A percentile compares a stretch with the other conserved stretches of the same genome.
phyloP scores from a whole-genome alignment of 2,888 invertebrate species.

The Ormyrus pomaceus region DNA sequence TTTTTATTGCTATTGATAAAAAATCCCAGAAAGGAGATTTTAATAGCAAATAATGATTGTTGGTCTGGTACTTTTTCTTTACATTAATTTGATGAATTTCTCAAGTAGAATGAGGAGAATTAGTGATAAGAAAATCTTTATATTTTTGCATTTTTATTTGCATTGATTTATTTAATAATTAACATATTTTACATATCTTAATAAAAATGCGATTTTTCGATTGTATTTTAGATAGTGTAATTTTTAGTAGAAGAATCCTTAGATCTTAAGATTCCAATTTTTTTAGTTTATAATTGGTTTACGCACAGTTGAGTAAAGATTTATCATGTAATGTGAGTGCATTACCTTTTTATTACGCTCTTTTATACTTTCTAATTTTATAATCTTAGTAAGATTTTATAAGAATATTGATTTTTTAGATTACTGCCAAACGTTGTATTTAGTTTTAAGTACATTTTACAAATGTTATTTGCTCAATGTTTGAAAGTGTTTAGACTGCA shows the following conservation, averaged over 20 bases:
- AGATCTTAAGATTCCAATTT: neutral
- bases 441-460: conserved; percentile 17
- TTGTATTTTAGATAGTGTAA: conserved; percentile 18
- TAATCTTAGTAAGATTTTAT: conserved; percentile 15
- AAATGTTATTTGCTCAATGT: neutral
- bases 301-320: neutral
- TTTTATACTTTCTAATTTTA: conserved; percentile 28
- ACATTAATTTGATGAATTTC: neutral
- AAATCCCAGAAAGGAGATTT: no score
- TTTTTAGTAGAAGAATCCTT: conserved; percentile 5
- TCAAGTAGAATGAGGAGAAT: neutral
- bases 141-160: conserved; percentile 27
- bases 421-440: conserved; percentile 35
- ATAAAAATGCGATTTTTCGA: conserved; percentile 28
- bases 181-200: conserved; percentile 34
- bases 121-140: conserved; percentile 22
- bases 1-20: no score
- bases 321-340: neutral
- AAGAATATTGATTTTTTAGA: conserved; percentile 21
- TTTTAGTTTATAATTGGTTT: neutral
- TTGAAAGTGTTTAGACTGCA: conserved; percentile 13
- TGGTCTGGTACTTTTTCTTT: neutral
- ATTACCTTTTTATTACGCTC: conserved; percentile 2
- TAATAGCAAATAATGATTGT: no score
- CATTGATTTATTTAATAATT: conserved; percentile 36